Evolutionary conservation across 2,888 invertebrate genomes (phyloP), one percentile per base, ranked within the genome.

Genomic region (Chouioia cunea): DNA sequence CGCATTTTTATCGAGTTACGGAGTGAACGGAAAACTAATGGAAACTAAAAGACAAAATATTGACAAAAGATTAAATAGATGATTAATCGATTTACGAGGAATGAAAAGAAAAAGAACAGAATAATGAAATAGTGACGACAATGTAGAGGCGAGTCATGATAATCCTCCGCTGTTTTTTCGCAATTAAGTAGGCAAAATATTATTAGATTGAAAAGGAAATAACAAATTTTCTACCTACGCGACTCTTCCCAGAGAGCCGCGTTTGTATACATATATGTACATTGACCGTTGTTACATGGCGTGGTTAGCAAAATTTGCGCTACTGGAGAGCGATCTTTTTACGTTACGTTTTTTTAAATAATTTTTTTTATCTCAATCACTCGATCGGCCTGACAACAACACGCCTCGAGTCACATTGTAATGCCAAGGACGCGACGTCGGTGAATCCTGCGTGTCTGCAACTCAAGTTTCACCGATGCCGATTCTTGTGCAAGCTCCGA

Each of bases 271-370:
- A 74, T 74, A n/a, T n/a, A 75, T 76, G 73, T 73, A 75, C 76
- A 77, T 76, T 76, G 74, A 72, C 77, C 74, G 75, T 77, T 77
- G 77, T 77, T 77, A 76, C 67, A 43, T 67, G 50, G 60, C 63
- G 76, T 75, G 71, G 71, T 75, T 78, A 79, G 77, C 76, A 74
- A 73, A 63, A 58, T 53, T 63, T 62, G 75, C 80, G 81, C 81
- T 81, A 80, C 81, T 79, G 81, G 78, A 79, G 79, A 80, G 79
- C 79, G 79, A 77, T 79, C 63, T 77, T 78, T 80, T 79, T 77
- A 76, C 59, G 20, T 69, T 66, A 63, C 36, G 27, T 56, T 66
- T 66, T 70, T 48, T 50, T 56, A 6, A 20, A 16, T n/a, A 43
- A 36, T 50, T 50, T 15, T 52, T 53, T 53, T 12, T 36, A 1